Base-by-base conservation (phyloP, 2,888 invertebrate genomes). In the Tolmerus cingulatus region DNA sequence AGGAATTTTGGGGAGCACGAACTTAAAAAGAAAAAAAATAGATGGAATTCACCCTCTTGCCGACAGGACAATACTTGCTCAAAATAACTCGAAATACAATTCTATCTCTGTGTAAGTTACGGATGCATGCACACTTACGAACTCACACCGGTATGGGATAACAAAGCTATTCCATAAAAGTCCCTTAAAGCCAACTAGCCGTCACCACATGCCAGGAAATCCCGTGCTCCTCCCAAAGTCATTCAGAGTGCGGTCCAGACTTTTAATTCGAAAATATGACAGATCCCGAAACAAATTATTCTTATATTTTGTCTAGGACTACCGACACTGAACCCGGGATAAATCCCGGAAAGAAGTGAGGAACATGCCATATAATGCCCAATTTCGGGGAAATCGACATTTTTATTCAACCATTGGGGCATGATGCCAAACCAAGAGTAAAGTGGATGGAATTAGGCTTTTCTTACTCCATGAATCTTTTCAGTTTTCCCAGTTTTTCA, bases 371-470 rank as follows among this genome's bases (percentile, higher is more conserved):
- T 51, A 79, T 79, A 79, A 79, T 79, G 30, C 57, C 66, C 82
- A 82, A 82, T 82, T 82, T 82, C 37, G 40, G 37, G 51, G 57
- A 82, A 82, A 57, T 66, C 66, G 82, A 82, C 55, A 57, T 82
- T 82, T 57, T 82, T 57, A 57, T 82, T 57, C 82, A 82, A 57
- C 82, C 57, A 82, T 51, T 66, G 57, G 82, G 82, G 82, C 82
- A 82, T 82, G 57, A 82, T 82, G 82, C 82, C 66, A 82, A 82
- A 37, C 82, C 82, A 57, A 82, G 82, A 82, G 57, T 37, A 82
- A 66, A 82, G 66, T 82, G 82, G 57, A 82, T 57, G 82, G 66
- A 57, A 82, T 82, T 82, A 82, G 82, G 82, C 82, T 82, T 57
- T 82, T 82, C 57, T n/a, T 66, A 82, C 57, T 82, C 66, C 57